Evolutionary conservation across 2,888 invertebrate species (phyloP).

Genomic region (Cylloceria caligata): DNA sequence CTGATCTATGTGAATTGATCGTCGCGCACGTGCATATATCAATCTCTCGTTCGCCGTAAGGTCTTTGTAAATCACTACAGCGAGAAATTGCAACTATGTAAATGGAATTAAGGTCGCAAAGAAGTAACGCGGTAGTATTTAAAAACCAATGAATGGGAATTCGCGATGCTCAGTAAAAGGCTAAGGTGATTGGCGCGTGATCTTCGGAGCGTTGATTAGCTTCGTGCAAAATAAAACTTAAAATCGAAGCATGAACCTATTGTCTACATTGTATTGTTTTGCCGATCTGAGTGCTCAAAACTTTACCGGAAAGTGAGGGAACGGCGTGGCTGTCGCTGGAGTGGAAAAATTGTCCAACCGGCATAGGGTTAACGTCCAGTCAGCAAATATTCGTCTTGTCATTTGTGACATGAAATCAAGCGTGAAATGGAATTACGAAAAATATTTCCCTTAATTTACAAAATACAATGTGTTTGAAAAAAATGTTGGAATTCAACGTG

Average conservation of each 20-base stretch:
- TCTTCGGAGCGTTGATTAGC: neutral
- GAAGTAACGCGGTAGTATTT: neutral
- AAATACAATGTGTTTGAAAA: neutral
- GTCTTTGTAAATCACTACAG: neutral
- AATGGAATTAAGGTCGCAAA: conserved; percentile 4
- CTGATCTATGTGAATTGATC: neutral
- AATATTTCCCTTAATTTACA: too few relatives aligned
- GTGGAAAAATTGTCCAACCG: too few relatives aligned
- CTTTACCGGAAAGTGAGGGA: too few relatives aligned
- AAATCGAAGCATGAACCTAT: neutral
- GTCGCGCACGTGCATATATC: neutral
- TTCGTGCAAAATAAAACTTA: neutral
- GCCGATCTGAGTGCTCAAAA: neutral
- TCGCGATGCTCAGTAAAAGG: neutral
- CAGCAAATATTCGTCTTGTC: too few relatives aligned
- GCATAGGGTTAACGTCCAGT: too few relatives aligned
- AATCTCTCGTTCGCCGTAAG: neutral
- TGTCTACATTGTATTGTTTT: neutral
- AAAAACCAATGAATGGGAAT: neutral
- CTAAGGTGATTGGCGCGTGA: neutral
- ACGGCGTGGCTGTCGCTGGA: too few relatives aligned
- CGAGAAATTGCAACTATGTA: neutral
- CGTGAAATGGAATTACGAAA: too few relatives aligned
- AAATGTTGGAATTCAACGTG: neutral
- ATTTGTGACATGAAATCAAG: too few relatives aligned